Percentiles rank a stretch among this genome's conserved stretches.
Evolutionary conservation across 2,113 vertebrate genomes (phyloP).

Genomic region (human (Homo sapiens)): DNA sequence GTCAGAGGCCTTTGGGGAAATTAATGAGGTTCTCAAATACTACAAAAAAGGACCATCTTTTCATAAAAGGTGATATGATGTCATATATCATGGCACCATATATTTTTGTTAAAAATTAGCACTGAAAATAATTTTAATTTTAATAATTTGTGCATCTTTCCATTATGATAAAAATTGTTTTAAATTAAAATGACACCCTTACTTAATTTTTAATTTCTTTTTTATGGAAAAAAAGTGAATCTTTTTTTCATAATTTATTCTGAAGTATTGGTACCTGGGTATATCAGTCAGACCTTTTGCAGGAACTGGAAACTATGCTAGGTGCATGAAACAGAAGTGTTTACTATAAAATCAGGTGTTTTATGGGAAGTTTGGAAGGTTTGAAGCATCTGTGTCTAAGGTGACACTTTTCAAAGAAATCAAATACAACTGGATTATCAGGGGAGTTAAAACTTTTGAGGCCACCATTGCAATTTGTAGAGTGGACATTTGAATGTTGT

Average conservation of each 20-base stretch:
- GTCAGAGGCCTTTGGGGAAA: not conserved
- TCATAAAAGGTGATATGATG: not conserved
- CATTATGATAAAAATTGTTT: not conserved
- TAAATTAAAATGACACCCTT: not conserved
- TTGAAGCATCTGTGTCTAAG: not conserved
- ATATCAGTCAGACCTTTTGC: not conserved
- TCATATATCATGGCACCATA: not conserved
- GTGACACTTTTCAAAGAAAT: not conserved
- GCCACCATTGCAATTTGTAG: not conserved
- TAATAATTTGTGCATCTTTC: not conserved
- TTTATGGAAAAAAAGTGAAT: not conserved
- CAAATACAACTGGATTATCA: not conserved
- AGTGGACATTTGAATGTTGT: not conserved
- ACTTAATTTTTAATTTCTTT: not conserved
- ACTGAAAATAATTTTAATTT: constrained; percentile 6
- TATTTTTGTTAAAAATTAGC: not conserved
- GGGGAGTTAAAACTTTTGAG: not conserved
- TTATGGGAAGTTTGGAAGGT: not conserved
- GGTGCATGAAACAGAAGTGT: not conserved
- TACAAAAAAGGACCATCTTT: not conserved
- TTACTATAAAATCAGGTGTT: not conserved
- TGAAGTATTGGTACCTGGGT: not conserved
- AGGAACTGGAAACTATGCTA: not conserved
- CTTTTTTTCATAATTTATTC: not conserved
- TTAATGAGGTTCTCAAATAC: not conserved